These are phyloP conservation scores for Apodemus agrarius DNA, from an alignment of 2,797 vertebrate genomes.

Conservation along the genomic window DNA sequence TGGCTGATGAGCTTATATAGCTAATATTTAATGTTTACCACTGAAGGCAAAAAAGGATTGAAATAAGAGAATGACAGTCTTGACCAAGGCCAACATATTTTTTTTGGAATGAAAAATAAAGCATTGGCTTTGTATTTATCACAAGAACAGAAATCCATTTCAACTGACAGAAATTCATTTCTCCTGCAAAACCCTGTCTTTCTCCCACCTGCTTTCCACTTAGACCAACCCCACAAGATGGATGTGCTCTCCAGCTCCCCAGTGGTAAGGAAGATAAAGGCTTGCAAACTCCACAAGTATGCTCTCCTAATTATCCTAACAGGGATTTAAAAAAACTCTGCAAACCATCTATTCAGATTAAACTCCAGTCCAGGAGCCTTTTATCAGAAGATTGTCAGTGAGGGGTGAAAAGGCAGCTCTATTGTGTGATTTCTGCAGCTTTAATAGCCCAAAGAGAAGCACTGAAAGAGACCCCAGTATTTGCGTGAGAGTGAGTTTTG, in stretches of 20 bases:
- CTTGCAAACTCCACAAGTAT: constrained; percentile 63
- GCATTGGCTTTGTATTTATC: constrained; percentile 63
- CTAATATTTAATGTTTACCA: constrained; percentile 15
- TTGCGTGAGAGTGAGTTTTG: constrained; percentile 41
- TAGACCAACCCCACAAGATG: constrained; percentile 68
- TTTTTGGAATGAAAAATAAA: neutral
- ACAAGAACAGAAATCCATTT: constrained; percentile 72
- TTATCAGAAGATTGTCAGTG: constrained; percentile 60
- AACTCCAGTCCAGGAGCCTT: constrained; percentile 73
- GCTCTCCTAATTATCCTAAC: constrained; percentile 68
- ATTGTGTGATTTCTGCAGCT: constrained; percentile 59
- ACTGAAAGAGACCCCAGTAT: constrained; percentile 55
- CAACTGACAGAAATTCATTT: constrained; percentile 65
- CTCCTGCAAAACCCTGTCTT: constrained; percentile 54
- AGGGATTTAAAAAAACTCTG: constrained; percentile 13
- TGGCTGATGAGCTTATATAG: neutral
- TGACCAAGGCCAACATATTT: neutral
- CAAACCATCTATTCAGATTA: constrained; percentile 67
- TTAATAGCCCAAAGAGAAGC: constrained; percentile 66
- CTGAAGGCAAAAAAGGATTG: constrained; percentile 54
- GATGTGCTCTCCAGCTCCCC: constrained; percentile 65
- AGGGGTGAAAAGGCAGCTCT: constrained; percentile 58
- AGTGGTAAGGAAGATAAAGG: constrained; percentile 51
- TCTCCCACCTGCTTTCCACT: constrained; percentile 42
- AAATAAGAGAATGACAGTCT: constrained; percentile 53